phyloP scores from a whole-genome alignment of 2,888 invertebrate species.

The Meganola albula region DNA sequence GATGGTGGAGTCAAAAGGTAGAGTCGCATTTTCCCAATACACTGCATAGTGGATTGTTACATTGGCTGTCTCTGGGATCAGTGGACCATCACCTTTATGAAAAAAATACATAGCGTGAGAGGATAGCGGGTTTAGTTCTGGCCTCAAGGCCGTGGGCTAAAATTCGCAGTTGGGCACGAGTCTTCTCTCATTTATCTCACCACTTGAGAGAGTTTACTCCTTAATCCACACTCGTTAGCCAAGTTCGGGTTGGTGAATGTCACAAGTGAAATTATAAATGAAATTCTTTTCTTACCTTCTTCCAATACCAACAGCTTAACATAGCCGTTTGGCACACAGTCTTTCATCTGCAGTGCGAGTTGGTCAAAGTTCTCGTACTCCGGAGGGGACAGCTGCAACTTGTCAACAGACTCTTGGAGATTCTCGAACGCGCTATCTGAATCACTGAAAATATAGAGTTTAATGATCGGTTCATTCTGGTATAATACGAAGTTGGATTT shows the following conservation, averaged over 20 bases:
- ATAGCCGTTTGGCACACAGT: conserved; percentile 52
- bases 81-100: conserved; percentile 40
- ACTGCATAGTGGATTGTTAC: conserved; percentile 62
- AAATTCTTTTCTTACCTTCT: conserved; percentile 42
- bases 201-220: no score
- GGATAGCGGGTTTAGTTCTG: no score
- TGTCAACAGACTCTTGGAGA: conserved; percentile 44
- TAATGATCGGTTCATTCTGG: no score
- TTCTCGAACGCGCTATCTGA: conserved; percentile 43
- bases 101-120: not conserved
- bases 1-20: conserved; percentile 63
- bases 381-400: conserved; percentile 49
- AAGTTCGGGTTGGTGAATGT: no score
- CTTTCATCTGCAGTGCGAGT: conserved; percentile 51
- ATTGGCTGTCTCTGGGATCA: conserved; percentile 53
- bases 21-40: conserved; percentile 56
- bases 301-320: conserved; percentile 61
- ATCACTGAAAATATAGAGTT: conserved; percentile 47
- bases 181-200: no score
- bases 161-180: no score
- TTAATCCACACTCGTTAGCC: no score
- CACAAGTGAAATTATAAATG: not conserved
- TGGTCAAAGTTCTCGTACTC: conserved; percentile 58
- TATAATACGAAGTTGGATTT: no score
- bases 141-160: no score